A percentile compares a stretch with the other conserved stretches of the same genome.
These are phyloP conservation scores for Calameuta filiformis DNA, from an alignment of 2,888 invertebrate genomes.

Conservation along the genomic window DNA sequence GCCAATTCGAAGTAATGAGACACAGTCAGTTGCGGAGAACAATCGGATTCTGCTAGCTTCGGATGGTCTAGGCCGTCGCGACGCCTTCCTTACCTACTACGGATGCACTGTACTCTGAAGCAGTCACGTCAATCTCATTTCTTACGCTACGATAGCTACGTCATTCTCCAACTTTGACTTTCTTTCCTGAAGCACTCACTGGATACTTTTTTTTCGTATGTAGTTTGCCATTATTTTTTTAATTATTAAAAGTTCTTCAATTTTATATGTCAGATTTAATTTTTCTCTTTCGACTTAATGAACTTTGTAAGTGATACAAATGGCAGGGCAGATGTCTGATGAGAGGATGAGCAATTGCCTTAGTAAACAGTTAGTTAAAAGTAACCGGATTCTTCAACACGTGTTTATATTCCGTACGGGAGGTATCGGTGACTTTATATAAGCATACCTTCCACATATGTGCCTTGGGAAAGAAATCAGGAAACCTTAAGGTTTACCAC, in stretches of 20 bases:
- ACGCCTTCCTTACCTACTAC: slow-evolving; percentile 43
- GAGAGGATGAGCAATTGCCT: background rate
- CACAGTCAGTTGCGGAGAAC: slow-evolving; percentile 60
- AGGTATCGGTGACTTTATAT: background rate
- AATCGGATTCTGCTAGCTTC: slow-evolving; percentile 48
- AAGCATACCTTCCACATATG: background rate
- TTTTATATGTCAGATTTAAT: background rate
- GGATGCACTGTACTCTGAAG: slow-evolving; percentile 3
- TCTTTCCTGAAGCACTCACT: background rate
- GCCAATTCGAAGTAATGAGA: slow-evolving; percentile 64
- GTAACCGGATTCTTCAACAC: background rate
- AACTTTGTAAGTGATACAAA: background rate
- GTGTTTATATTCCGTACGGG: background rate
- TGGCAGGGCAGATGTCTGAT: background rate
- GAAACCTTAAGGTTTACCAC: background rate
- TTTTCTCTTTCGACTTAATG: background rate
- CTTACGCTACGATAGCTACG: background rate
- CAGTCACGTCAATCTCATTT: slow-evolving; percentile 6
- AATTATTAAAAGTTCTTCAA: background rate
- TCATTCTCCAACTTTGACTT: background rate
- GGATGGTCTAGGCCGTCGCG: slow-evolving; percentile 36
- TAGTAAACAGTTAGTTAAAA: background rate
- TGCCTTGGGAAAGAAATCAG: background rate
- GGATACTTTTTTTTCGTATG: background rate
- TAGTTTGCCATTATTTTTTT: background rate